Evolutionary conservation across 1,140 invertebrate species (phyloP), one percentile per base, ranked within the genome.

Genomic region (Phenacoccus solenopsis): DNA sequence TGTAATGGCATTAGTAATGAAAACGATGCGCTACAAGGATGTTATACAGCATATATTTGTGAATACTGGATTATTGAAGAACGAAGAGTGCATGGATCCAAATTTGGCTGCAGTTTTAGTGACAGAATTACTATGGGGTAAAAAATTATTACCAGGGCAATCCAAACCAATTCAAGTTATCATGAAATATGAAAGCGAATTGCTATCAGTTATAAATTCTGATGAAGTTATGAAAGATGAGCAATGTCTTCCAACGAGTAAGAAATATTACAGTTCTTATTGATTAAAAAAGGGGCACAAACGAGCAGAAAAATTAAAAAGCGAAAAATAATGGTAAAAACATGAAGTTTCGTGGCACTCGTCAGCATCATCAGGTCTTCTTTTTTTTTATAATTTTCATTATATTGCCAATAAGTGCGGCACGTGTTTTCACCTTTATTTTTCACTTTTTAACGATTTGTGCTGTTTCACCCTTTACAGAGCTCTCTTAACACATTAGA

Each of bases 101-200:
- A 85, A 84, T 80, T 77, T 94, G 67, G 86, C 88, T 0, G 85
- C 83, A 79, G 81, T 93, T 74, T 80, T 94, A 5, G 86, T 93
- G 71, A 87, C 89, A 32, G 92, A 94, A 78, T 79, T 93, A 25
- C 77, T 94, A 20, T 91, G 88, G 83, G 90, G 90, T 56, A 88
- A 90, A 80, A 83, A 84, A 77, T 70, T 75, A n/a, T 79, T 93
- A 13, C 82, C 83, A 69, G 82, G 84, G 16, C 21, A 24, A 21
- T 68, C 71, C 13, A 69, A 71, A 69, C 68, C 68, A 35, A 49
- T 71, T 28, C 16, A 69, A n/a, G 59, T 68, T 0, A 13, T 71
- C 32, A 61, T 69, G 68, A 69, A 69, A 32, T 71, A 71, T 22
- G 61, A 71, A n/a, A 49, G 25, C 72, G 72, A 72, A 72, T 72